A percentile compares a stretch with the other conserved stretches of the same genome.
Evolutionary conservation across 2,797 vertebrate genomes (phyloP).

Genomic region (Parauchenoglanis ngamensis): DNA sequence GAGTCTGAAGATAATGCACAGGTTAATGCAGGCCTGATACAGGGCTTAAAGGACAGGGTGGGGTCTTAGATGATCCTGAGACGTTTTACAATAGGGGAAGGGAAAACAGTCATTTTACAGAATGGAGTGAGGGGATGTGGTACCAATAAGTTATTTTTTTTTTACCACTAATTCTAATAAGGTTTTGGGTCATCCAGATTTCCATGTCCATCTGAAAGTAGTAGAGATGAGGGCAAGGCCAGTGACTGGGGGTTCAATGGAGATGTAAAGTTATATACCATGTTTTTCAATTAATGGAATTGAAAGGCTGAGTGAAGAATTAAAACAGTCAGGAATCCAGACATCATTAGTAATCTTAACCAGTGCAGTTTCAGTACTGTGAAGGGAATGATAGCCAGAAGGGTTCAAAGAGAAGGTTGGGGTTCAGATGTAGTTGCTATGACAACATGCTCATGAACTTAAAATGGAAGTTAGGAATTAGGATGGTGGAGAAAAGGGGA

Average conservation of each 20-base stretch:
- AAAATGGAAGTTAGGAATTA: neutral
- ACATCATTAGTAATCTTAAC: neutral
- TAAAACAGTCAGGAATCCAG: neutral
- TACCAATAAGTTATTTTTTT: neutral
- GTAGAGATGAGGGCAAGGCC: neutral
- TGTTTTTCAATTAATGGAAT: neutral
- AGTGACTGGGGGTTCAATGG: neutral
- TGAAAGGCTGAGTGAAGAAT: neutral
- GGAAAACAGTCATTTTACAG: neutral
- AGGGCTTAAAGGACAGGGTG: neutral
- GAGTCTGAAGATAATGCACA: slow-evolving; percentile 4
- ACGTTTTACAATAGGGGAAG: neutral
- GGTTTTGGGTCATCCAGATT: neutral
- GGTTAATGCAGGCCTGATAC: neutral
- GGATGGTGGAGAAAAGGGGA: neutral
- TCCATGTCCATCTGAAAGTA: neutral
- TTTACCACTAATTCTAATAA: neutral
- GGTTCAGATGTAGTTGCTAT: slow-evolving; percentile 21
- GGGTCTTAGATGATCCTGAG: neutral
- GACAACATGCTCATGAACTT: neutral
- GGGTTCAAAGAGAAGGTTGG: slow-evolving; percentile 12
- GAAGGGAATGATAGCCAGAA: neutral
- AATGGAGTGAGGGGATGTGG: too few species aligned
- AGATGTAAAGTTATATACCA: neutral
- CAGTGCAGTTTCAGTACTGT: too few species aligned